phyloP scores from a whole-genome alignment of 1,140 invertebrate species.

The Psix sp. region DNA sequence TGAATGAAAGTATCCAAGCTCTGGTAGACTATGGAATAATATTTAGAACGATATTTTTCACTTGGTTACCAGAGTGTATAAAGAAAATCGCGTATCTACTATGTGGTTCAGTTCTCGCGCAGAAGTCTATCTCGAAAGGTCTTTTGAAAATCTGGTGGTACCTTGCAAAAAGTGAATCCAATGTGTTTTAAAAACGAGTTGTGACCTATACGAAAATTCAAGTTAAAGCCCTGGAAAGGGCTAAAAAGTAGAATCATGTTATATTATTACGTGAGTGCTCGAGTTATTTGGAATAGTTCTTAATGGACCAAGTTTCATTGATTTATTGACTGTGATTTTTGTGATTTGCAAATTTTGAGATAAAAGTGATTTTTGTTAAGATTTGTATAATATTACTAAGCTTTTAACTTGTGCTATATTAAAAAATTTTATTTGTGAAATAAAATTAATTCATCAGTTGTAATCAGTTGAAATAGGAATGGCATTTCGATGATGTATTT shows the following conservation, averaged over 20 bases:
- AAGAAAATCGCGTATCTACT: constrained; percentile 77
- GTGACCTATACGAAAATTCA: constrained; percentile 51
- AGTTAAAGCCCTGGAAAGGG: constrained; percentile 27
- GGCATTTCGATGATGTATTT: too few species aligned
- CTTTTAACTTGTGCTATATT: too few species aligned
- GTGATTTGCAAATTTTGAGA: too few species aligned
- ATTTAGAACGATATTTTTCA: constrained; percentile 79
- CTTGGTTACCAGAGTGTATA: constrained; percentile 77
- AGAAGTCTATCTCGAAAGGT: constrained; percentile 63
- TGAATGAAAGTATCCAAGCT: constrained; percentile 76
- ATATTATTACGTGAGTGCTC: constrained; percentile 68
- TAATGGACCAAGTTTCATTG: too few species aligned
- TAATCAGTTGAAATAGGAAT: too few species aligned
- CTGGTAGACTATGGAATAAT: constrained; percentile 72
- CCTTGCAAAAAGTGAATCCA: constrained; percentile 45
- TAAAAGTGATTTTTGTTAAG: too few species aligned
- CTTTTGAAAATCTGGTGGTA: constrained; percentile 50
- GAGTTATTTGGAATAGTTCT: too few species aligned
- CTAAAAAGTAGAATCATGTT: constrained; percentile 63
- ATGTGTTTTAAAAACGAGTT: constrained; percentile 63
- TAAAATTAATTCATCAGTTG: too few species aligned
- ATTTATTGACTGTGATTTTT: too few species aligned
- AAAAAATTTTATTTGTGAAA: too few species aligned
- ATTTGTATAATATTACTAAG: neutral
- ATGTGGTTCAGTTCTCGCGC: constrained; percentile 75